Evolutionary conservation across 2,797 vertebrate species (phyloP), one percentile per base, ranked within the genome.

Genomic region (Thamnophis elegans): DNA sequence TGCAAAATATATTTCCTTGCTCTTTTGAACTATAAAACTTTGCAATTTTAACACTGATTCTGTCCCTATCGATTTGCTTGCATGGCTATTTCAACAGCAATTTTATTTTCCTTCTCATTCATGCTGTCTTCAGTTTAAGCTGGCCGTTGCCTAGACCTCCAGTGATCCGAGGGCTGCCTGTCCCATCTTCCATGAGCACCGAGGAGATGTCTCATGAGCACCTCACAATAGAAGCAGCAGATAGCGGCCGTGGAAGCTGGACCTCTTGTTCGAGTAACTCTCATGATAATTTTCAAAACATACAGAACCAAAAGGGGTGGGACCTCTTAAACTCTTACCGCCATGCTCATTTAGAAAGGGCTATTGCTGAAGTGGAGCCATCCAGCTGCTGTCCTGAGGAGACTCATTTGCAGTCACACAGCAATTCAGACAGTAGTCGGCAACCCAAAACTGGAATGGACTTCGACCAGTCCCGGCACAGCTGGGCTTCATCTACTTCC

Each of bases 161-260:
- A 18, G 94, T 97, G 11, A 94, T 96, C 14, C 98, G 98, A 92
- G 97, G 95, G 90, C 96, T 98, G 95, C 96, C 97, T n/a, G 98
- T 99, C 95, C 97, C 98, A 0, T 97, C 98, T 62, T 98, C 98
- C 92, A 88, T 97, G 97, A 99, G 98, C 78, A 98, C 94, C 0
- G 99, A 99, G 95, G 99, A 99, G 98, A 98, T 99, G 96, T 98
- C 98, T 92, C 98, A 98, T 0, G 98, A 99, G 32, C 98, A 98
- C 87, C 93, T 98, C 93, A 97, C 97, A 0, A 94, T 98, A 28
- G 99, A 99, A 96, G 98, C 98, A 0, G 98, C 97, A 0, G 99
- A 99, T 94, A 99, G 99, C 18, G 99, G 99, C 58, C 98, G 99
- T 16, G 99, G 99, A 90, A 99, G 99, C 97, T 99, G 99, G 99